phyloP scores from a whole-genome alignment of 2,888 invertebrate genomes.

The Tetramorium bicarinatum region DNA sequence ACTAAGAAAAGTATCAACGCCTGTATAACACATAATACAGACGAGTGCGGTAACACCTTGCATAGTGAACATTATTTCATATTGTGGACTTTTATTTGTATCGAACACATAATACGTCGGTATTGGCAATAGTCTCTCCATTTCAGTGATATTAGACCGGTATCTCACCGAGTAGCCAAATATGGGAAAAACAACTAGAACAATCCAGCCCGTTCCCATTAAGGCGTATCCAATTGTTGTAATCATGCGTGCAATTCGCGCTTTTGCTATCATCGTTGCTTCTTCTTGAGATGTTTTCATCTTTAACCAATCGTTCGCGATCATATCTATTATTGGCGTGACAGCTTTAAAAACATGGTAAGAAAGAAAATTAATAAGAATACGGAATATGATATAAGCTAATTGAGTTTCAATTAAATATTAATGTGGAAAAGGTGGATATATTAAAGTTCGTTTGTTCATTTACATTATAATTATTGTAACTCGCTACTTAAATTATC shows the following conservation, averaged over 20 bases:
- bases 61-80: slow-evolving; percentile 25
- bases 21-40: neutral
- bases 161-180: neutral
- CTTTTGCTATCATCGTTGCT: slow-evolving; percentile 16
- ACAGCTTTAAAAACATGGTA: neutral
- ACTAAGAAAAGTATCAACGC: no score
- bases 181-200: neutral
- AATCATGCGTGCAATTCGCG: slow-evolving; percentile 1
- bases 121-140: no score
- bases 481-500: no score
- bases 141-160: no score
- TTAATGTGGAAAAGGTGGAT: no score
- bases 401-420: no score
- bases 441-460: no score
- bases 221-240: neutral
- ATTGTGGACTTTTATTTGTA: slow-evolving; percentile 3
- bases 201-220: neutral
- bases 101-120: no score
- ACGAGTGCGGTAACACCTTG: neutral
- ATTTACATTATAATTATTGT: no score
- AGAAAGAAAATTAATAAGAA: neutral
- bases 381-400: neutral
- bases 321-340: slow-evolving; percentile 11
- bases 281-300: neutral
- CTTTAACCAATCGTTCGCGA: slow-evolving; percentile 30